Base-by-base conservation (phyloP, 2,113 vertebrate species). In the Atherinomorus stipes region DNA sequence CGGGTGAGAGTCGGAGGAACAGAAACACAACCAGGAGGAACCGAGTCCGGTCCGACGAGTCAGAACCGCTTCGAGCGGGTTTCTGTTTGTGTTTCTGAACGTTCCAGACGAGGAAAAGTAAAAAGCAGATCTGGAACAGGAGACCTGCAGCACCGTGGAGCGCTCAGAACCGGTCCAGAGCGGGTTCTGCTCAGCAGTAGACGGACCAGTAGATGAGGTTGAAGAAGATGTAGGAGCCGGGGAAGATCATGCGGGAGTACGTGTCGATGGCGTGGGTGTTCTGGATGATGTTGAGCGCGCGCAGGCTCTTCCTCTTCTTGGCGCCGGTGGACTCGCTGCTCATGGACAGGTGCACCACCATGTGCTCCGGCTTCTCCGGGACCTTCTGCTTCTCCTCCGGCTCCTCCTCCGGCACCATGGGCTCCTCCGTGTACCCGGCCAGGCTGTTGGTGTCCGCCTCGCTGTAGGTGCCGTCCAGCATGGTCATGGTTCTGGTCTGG, bases 181-280 rank as follows among this genome's bases (percentile, higher is more conserved):
- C 18, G 7, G 44, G 44, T n/a, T 47, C 44, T 47, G 26, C 37
- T 94, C 96, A 98, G 93, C 96, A 96, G 91, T 98, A 98, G 8
- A 97, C 96, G 5, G 94, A 97, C 98, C 98, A 99, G 84, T 99
- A 99, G 91, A 99, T 95, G 68, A 99, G 93, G 88, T 99, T 99
- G 91, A 99, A 99, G 92, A 98, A 94, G 87, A 99, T 98, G 83
- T 96, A 99, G 0, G 95, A 95, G 37, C 96, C 97, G 19, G 98
- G 97, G 68, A 99, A 99, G 89, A 99, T 96, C 92, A 97, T 79
- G 77, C 97, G 94, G 34, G 97, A 99, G 88, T 98, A 99, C 75
- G 96, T 98, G 86, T 99, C 97, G 15, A 99, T 99, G 61, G 95
- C 91, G 0, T 99, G 98, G 3, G 95, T 97, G 86, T 98, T 98